phyloP scores from a whole-genome alignment of 2,888 invertebrate genomes.

The Eugnorisma glareosa region DNA sequence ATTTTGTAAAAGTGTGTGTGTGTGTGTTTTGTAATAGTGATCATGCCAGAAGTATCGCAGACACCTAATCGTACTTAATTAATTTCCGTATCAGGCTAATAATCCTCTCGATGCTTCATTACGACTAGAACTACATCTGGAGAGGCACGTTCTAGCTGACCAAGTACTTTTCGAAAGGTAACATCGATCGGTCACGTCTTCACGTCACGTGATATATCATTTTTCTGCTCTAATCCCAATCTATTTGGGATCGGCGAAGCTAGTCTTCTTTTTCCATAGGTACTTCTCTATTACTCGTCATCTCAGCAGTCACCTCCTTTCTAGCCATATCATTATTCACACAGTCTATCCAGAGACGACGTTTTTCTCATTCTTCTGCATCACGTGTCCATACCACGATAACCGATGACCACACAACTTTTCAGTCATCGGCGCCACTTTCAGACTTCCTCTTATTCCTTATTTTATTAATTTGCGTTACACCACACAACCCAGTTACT shows the following conservation, averaged over 20 bases:
- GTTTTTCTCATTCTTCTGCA: too few species aligned
- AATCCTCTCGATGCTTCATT: conserved; percentile 2
- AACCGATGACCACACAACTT: too few species aligned
- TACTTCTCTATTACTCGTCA: not conserved
- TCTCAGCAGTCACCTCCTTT: not conserved
- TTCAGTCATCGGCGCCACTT: too few species aligned
- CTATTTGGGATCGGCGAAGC: not conserved
- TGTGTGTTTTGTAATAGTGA: not conserved
- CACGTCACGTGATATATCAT: not conserved
- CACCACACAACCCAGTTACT: not conserved
- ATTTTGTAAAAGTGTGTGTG: conserved; percentile 1
- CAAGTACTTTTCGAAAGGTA: not conserved
- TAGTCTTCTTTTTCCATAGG: not conserved
- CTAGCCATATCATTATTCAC: not conserved
- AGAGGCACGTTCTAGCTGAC: not conserved
- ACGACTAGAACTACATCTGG: not conserved
- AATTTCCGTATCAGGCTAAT: conserved; percentile 15
- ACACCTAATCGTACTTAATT: conserved; percentile 5
- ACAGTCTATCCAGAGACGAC: not conserved
- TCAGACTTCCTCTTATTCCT: too few species aligned
- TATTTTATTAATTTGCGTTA: too few species aligned
- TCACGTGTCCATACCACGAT: too few species aligned
- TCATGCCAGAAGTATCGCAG: conserved; percentile 8
- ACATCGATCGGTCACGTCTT: not conserved
- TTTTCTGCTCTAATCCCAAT: not conserved